Evolutionary conservation across 2,113 vertebrate genomes (phyloP).

Genomic region (Tor tambroides): DNA sequence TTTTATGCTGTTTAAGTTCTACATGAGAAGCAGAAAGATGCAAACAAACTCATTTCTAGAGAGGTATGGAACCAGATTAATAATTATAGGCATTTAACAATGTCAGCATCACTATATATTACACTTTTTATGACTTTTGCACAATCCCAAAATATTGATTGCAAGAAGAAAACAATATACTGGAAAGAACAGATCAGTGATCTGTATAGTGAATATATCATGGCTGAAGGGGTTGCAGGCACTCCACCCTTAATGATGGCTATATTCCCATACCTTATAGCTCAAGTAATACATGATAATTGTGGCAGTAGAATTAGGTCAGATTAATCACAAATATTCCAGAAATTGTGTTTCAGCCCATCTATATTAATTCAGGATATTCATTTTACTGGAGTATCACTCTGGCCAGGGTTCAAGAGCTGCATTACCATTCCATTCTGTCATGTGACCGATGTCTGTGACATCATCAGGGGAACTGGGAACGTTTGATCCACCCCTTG

Average conservation of each 20-base stretch:
- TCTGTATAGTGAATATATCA: background rate
- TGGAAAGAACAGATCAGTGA: background rate
- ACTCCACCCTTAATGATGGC: background rate
- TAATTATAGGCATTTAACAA: background rate
- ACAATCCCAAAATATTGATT: background rate
- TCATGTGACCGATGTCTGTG: conserved; percentile 16
- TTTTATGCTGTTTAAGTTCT: background rate
- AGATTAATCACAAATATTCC: background rate
- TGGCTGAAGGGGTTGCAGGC: background rate
- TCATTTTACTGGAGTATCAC: background rate
- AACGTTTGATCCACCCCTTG: conserved; percentile 3
- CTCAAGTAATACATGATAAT: background rate
- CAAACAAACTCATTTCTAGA: background rate
- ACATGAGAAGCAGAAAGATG: background rate
- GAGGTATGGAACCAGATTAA: background rate
- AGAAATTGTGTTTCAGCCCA: background rate
- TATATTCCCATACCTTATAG: background rate
- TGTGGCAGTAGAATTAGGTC: background rate
- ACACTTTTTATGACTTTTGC: background rate
- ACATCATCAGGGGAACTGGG: conserved; percentile 18
- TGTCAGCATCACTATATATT: background rate
- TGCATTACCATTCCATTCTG: background rate
- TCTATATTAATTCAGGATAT: background rate
- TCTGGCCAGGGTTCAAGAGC: conserved; percentile 4
- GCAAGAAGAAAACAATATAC: background rate